Evolutionary conservation across 1,140 invertebrate genomes (phyloP).

Genomic region (Contarinia nasturtii): DNA sequence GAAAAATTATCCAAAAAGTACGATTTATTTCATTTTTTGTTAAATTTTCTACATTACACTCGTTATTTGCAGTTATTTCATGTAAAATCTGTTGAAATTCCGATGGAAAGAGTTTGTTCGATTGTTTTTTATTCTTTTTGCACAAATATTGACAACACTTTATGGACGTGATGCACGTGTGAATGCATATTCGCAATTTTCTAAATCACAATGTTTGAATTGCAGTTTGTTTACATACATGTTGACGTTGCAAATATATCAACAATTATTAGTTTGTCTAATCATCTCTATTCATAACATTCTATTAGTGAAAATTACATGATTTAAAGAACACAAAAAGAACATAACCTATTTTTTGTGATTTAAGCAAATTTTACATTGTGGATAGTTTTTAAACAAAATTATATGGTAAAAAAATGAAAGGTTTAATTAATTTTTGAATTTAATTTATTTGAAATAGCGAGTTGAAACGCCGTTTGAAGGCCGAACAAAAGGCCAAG

Average conservation of each 20-base stretch:
- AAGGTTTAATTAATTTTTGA: slow-evolving; percentile 1
- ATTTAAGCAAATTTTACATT: neutral
- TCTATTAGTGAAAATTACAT: neutral
- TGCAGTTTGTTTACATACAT: too few species aligned
- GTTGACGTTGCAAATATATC: too few species aligned
- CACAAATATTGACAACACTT: neutral
- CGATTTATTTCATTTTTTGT: slow-evolving; percentile 22
- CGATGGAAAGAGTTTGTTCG: neutral
- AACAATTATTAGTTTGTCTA: too few species aligned
- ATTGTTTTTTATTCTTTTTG: neutral
- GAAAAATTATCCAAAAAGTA: slow-evolving; percentile 53
- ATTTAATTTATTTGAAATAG: slow-evolving; percentile 32
- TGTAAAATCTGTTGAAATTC: neutral
- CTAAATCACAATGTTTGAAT: neutral
- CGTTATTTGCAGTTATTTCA: neutral
- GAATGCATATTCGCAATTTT: neutral
- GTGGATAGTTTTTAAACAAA: neutral
- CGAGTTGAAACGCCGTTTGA: slow-evolving; percentile 87
- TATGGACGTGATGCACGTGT: neutral
- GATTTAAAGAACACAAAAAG: neutral
- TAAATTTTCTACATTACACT: neutral
- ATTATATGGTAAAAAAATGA: neutral
- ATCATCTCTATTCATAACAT: neutral
- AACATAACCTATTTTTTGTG: neutral
- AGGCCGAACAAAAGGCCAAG: slow-evolving; percentile 81